Evolutionary conservation across 2,888 invertebrate species (phyloP).

Genomic region (Abrostola triplasia): DNA sequence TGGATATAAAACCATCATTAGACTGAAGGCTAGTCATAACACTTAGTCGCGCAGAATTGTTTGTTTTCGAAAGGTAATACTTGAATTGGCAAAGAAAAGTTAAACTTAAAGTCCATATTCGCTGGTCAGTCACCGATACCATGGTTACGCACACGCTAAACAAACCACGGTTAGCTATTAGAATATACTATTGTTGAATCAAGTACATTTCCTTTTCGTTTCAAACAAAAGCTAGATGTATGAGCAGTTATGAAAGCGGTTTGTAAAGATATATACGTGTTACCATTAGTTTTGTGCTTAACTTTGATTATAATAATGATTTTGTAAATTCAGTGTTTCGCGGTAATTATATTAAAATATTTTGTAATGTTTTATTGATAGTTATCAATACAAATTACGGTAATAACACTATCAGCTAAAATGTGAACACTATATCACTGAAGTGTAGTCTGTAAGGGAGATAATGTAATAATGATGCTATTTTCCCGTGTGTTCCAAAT

Average conservation of each 20-base stretch:
- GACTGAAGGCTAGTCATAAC: slow-evolving; percentile 13
- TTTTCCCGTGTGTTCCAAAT: too few relatives aligned
- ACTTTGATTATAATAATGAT: background rate
- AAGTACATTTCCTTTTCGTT: slow-evolving; percentile 18
- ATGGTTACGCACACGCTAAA: slow-evolving; percentile 41
- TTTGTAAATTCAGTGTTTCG: background rate
- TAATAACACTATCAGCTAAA: too few relatives aligned
- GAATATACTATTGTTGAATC: slow-evolving; percentile 25
- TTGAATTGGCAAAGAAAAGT: slow-evolving; percentile 2
- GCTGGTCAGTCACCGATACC: slow-evolving; percentile 21
- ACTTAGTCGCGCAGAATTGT: slow-evolving; percentile 28
- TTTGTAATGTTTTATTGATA: too few relatives aligned
- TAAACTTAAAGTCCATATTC: slow-evolving; percentile 21
- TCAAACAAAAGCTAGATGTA: too few relatives aligned
- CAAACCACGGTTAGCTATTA: slow-evolving; percentile 26
- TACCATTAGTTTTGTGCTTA: too few relatives aligned
- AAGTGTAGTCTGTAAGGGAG: too few relatives aligned
- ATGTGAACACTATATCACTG: too few relatives aligned
- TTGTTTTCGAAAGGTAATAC: background rate
- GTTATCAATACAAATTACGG: background rate
- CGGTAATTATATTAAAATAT: background rate
- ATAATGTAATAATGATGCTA: too few relatives aligned
- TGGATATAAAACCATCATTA: slow-evolving; percentile 18
- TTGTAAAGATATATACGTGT: too few relatives aligned
- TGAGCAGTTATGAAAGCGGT: too few relatives aligned